phyloP scores from a whole-genome alignment of 2,888 invertebrate genomes.

The Acleris literana region DNA sequence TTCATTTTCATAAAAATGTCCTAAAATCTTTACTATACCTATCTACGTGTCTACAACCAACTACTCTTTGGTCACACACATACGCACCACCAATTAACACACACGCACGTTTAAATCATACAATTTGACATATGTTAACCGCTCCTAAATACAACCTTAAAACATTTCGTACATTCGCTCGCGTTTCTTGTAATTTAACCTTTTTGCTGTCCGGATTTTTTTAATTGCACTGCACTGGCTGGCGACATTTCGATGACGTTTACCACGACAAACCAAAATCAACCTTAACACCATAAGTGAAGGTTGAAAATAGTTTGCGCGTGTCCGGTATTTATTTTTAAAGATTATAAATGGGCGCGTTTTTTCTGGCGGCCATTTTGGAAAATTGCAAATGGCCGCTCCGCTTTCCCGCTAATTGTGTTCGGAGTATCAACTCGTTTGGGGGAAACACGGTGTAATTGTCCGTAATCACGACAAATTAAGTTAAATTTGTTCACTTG shows the following conservation, averaged over 20 bases:
- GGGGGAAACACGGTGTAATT: conserved; percentile 13
- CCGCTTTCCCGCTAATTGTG: conserved; percentile 23
- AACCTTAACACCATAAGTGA: neutral
- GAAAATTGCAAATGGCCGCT: conserved; percentile 13
- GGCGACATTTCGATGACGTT: conserved; percentile 9
- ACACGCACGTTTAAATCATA: conserved; percentile 16
- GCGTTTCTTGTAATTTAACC: conserved; percentile 15
- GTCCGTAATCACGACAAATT: conserved; percentile 21
- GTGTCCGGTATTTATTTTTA: conserved; percentile 3
- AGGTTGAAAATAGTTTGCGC: neutral
- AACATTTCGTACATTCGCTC: conserved; percentile 22
- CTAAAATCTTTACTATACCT: too few relatives aligned
- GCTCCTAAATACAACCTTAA: conserved; percentile 26
- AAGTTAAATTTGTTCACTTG: conserved; percentile 14
- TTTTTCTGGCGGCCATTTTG: conserved; percentile 27
- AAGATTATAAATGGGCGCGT: conserved; percentile 10
- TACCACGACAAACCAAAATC: neutral
- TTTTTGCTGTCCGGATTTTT: conserved; percentile 29
- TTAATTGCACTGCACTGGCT: conserved; percentile 25
- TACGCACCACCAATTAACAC: conserved; percentile 13
- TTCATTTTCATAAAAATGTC: too few relatives aligned
- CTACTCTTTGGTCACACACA: conserved; percentile 11
- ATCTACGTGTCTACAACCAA: too few relatives aligned
- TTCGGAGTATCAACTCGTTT: conserved; percentile 17
- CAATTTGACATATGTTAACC: conserved; percentile 33